Conservation (phyloP, 2,888 invertebrate species). For the Cephonodes hylas region DNA sequence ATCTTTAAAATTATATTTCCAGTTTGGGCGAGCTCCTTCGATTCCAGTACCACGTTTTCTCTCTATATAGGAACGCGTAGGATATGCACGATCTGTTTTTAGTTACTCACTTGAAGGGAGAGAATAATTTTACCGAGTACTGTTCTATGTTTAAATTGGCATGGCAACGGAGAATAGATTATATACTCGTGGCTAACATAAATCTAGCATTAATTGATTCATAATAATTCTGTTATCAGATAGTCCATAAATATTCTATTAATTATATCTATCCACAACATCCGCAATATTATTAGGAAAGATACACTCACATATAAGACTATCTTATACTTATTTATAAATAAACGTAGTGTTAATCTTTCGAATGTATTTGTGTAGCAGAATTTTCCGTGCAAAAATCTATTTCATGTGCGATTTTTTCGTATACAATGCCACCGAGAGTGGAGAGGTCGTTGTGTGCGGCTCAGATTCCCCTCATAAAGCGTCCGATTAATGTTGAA, state of each 20-base stretch:
- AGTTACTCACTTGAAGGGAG: neutral
- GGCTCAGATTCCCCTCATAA: slow-evolving; percentile 68
- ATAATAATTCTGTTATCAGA: neutral
- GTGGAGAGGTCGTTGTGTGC: slow-evolving; percentile 47
- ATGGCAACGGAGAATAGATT: neutral
- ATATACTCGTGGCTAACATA: neutral
- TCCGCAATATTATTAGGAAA: neutral
- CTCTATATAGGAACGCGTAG: slow-evolving; percentile 44
- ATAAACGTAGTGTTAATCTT: neutral
- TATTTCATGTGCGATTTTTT: slow-evolving; percentile 24
- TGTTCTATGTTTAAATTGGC: neutral
- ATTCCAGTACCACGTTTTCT: slow-evolving; percentile 60
- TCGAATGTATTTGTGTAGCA: too few relatives aligned
- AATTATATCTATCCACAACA: neutral
- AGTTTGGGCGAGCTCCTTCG: slow-evolving; percentile 73
- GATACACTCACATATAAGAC: too few relatives aligned
- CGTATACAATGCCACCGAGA: slow-evolving; percentile 27
- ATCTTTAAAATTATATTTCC: slow-evolving; percentile 81
- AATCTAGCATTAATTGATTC: neutral
- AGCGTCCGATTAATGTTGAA: slow-evolving; percentile 70
- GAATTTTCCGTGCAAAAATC: neutral
- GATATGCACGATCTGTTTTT: slow-evolving; percentile 32
- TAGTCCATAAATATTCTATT: neutral
- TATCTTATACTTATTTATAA: neutral
- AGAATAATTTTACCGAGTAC: neutral